These are phyloP conservation scores for Calidris pygmaea DNA, from an alignment of 2,113 vertebrate species.

Conservation along the genomic window DNA sequence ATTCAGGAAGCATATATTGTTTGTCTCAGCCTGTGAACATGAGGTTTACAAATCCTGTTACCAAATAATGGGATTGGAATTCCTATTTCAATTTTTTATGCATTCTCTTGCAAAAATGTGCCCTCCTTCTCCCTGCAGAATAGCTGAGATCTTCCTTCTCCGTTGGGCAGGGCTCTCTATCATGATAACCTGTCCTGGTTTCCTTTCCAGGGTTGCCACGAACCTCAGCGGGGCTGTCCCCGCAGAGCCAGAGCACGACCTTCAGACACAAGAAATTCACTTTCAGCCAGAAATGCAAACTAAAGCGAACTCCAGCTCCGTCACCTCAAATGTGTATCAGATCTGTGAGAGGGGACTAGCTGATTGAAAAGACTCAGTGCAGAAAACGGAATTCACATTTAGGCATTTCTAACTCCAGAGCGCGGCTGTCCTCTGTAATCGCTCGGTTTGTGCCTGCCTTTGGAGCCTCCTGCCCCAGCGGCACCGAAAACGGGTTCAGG, in stretches of 20 bases:
- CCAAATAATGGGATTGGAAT: constrained; percentile 68
- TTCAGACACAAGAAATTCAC: not conserved
- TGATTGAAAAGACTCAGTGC: not conserved
- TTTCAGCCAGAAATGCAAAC: not conserved
- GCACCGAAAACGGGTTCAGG: not conserved
- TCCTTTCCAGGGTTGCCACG: not conserved
- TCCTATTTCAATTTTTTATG: constrained; percentile 45
- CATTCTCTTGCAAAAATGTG: constrained; percentile 27
- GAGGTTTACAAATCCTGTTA: constrained; percentile 69
- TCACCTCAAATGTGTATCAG: not conserved
- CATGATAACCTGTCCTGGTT: not conserved
- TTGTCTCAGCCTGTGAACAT: constrained; percentile 53
- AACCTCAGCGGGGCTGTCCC: not conserved
- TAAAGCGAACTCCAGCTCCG: not conserved
- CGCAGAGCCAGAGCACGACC: not conserved
- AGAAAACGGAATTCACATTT: constrained; percentile 12
- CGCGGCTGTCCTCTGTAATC: not conserved
- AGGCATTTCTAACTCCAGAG: not conserved
- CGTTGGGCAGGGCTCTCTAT: not conserved
- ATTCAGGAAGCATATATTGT: constrained; percentile 43
- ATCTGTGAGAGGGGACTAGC: not conserved
- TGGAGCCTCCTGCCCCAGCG: not conserved
- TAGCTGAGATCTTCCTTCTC: not conserved
- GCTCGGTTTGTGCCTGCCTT: not conserved
- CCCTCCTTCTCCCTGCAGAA: not conserved